phyloP scores from a whole-genome alignment of 1,140 invertebrate genomes.

The Pogonognathellus flavescens region DNA sequence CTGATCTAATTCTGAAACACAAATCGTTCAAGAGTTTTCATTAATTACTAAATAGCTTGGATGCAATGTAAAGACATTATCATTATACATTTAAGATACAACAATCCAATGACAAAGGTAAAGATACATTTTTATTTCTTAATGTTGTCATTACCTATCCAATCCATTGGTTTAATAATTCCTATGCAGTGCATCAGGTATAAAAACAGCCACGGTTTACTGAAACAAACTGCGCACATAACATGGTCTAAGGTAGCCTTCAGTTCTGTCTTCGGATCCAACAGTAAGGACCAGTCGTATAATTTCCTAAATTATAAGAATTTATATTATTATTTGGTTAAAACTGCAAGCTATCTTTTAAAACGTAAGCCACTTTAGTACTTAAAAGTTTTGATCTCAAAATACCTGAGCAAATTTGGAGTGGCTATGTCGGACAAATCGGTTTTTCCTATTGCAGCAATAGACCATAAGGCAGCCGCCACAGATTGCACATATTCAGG shows the following conservation, averaged over 20 bases:
- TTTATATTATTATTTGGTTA: background rate
- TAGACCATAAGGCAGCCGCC: conserved; percentile 61
- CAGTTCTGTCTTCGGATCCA: conserved; percentile 73
- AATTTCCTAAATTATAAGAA: conserved; percentile 60
- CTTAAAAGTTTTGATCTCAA: too few species aligned
- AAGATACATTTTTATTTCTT: too few species aligned
- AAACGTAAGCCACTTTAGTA: too few species aligned
- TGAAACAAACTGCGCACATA: conserved; percentile 87
- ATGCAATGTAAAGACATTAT: too few species aligned
- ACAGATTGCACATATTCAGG: conserved; percentile 66
- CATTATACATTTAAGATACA: too few species aligned
- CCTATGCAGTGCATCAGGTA: conserved; percentile 81
- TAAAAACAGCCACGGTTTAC: conserved; percentile 82
- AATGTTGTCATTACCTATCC: conserved; percentile 58
- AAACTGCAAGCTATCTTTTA: background rate
- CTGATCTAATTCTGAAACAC: background rate
- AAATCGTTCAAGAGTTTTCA: background rate
- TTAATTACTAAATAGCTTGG: too few species aligned
- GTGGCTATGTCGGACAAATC: conserved; percentile 62
- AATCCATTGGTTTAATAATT: conserved; percentile 70
- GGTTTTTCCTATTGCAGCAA: conserved; percentile 67
- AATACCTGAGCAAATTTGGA: conserved; percentile 56
- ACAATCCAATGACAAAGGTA: too few species aligned
- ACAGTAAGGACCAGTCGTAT: conserved; percentile 56
- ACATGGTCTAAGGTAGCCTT: conserved; percentile 85